Base-by-base conservation (phyloP, 1,140 invertebrate genomes). In the Philopotamus ludificatus region DNA sequence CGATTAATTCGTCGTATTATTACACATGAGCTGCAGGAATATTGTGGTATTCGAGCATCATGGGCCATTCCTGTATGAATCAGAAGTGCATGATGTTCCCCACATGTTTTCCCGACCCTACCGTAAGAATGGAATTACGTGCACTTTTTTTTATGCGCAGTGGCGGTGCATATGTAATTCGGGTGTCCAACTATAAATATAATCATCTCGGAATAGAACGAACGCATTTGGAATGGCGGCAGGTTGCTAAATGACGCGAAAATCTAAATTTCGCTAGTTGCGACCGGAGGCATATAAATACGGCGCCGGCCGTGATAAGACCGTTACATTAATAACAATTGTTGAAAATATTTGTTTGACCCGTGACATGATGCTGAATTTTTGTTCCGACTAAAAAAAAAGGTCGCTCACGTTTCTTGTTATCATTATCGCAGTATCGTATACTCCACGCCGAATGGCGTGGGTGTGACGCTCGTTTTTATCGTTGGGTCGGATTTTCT, bases 31-130 rank as follows among this genome's bases (percentile, higher is more conserved):
- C n/a, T n/a, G n/a, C n/a, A n/a, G n/a, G n/a, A n/a, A 25, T 15
- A 25, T 21, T 57, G 42, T 23, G 22, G 21, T 21, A 60, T 22
- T 25, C 15, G 39, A 25, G 54, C 57, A 60, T 60, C 57, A 60
- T 60, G 57, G 57, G 57, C 42, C 57, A 60, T 60, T 60, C 57
- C 57, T 60, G 57, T 10, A 45, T 60, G 57, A 60, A 42, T 60
- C 57, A 60, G 57, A 42, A 39, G 25, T 60, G 42, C 57, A 26
- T 22, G 20, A 21, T 53, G 50, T 23, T 53, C 20, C 23, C 23
- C 50, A 26, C 22, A 49, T 49, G 45, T 49, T 49, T 49, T 23
- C 50, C 22, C 22, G n/a, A n/a, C n/a, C 20, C 20, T 4, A 53
- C 28, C 28, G 15, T 10, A n/a, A 25, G 18, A 10, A 53, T 22